These are phyloP conservation scores for Dufourea novaeangliae DNA, from an alignment of 1,140 invertebrate species.

Conservation along the genomic window DNA sequence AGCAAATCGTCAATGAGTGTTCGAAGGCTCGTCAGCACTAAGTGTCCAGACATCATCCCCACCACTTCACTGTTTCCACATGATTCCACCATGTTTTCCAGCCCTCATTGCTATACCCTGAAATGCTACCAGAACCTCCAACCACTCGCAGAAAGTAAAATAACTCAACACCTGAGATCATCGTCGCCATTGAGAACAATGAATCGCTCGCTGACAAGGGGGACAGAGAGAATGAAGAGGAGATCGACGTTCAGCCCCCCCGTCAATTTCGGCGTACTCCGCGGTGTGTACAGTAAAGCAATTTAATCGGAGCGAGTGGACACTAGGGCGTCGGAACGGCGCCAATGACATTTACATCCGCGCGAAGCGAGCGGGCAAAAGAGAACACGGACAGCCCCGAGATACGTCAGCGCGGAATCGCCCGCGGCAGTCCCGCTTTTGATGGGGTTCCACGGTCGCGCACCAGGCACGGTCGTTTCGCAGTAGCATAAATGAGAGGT, in stretches of 20 bases:
- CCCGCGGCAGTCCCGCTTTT: slow-evolving; percentile 54
- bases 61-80: too few species aligned
- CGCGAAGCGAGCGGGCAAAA: slow-evolving; percentile 64
- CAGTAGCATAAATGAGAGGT: slow-evolving; percentile 76
- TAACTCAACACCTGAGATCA: too few species aligned
- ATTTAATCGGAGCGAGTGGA: slow-evolving; percentile 57
- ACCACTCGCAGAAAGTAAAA: too few species aligned
- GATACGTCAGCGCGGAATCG: slow-evolving; percentile 73
- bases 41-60: too few species aligned
- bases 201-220: background rate
- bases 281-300: slow-evolving; percentile 20
- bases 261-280: background rate
- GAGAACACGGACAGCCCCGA: slow-evolving; percentile 59
- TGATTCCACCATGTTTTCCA: too few species aligned
- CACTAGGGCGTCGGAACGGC: slow-evolving; percentile 52
- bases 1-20: too few species aligned
- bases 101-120: too few species aligned
- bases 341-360: slow-evolving; percentile 69
- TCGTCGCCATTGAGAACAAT: background rate
- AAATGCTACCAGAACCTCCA: too few species aligned
- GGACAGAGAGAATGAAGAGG: background rate
- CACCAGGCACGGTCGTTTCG: slow-evolving; percentile 72
- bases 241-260: too few species aligned
- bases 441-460: slow-evolving; percentile 59
- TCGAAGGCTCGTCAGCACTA: too few species aligned